Evolutionary conservation across 2,113 vertebrate species (phyloP), one percentile per base, ranked within the genome.

Genomic region (Notarius quadriscutis): DNA sequence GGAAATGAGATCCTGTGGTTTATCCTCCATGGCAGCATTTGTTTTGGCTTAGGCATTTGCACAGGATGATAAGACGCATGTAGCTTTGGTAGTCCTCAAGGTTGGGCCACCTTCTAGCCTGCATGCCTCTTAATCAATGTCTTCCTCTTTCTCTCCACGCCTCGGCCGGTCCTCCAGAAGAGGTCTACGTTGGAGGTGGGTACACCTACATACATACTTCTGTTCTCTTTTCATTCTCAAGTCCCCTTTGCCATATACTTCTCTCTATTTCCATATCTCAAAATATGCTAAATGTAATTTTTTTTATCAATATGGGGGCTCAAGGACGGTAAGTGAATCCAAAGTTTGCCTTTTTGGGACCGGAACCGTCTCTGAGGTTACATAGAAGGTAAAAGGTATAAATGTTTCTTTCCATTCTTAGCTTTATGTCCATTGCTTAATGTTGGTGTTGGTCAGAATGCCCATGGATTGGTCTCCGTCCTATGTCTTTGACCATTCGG

Each of bases 61-160:
- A 57, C 89, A 87, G 84, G 74, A 86, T 85, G 87, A 87, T 90
- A 88, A 90, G 87, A 87, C 87, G 89, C 86, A 90, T 90, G 91
- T 91, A 90, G 89, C 88, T 96, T 96, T 96, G 97, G 95, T 91
- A 90, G 94, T 95, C 89, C 94, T 95, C 96, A 96, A 96, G 96
- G 95, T 96, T 94, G 94, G 96, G 95, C 96, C 94, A 95, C 94
- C 94, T 88, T 96, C 95, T 93, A 95, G 95, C 97, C 96, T 97
- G 98, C 97, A 98, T 99, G 98, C 98, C 96, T 97, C 98, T 99
- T 99, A 99, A 98, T 98, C 97, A 99, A 98, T 99, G 97, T 99
- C 96, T 99, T 96, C 96, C 97, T 97, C 97, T 99, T 96, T 99
- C 96, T 99, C 96, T 98, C 97, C 97, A 96, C 97, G 96, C 96